Base-by-base conservation (phyloP, 2,888 invertebrate species). In the Drosophila nigritarsus region DNA sequence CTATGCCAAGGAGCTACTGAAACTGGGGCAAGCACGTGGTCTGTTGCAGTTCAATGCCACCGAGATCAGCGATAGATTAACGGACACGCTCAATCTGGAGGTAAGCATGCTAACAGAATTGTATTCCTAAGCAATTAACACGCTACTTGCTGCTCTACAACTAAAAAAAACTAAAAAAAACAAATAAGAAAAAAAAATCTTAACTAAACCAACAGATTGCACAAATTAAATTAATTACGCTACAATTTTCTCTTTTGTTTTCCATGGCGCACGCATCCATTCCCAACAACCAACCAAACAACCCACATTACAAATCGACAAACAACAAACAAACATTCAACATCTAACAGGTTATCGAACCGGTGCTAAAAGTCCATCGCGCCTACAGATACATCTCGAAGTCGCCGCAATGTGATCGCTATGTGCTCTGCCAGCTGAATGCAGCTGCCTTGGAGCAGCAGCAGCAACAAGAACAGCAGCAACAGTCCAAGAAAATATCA, bases 21-120 rank as follows among this genome's bases (percentile, higher is more conserved):
- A 94, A 91, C 93, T 97, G 91, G 96, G 96, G 0, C 95, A 96
- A 80, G 94, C 95, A 30, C 95, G 95, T 59, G 96, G 96, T 13
- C 94, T 95, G 56, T 93, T 96, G 88, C 94, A 95, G 24, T 94
- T 96, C 45, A 96, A 96, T 90, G 95, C 96, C 83, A 95, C 95
- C 83, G 96, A 96, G 65, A 93, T 97, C 11, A 96, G 96, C 15
- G 96, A 96, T 91, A 95, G 96, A 83, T 92, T 97, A 71, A 96
- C 97, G 0, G 96, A 97, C 90, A 96, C 96, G 1, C 94, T 97
- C 58, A 97, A 97, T 92, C 93, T 97, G 88, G 97, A 97, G 93
- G 93, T 93, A 85, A 82, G 83, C 65, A 34, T 42, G 20, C 20
- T 20, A 60, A 73, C 34, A 36, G 34, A 36, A 67, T 34, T 66